Conservation (phyloP, 64 coral and sea anemone species). For the Pachyseris speciosa region DNA sequence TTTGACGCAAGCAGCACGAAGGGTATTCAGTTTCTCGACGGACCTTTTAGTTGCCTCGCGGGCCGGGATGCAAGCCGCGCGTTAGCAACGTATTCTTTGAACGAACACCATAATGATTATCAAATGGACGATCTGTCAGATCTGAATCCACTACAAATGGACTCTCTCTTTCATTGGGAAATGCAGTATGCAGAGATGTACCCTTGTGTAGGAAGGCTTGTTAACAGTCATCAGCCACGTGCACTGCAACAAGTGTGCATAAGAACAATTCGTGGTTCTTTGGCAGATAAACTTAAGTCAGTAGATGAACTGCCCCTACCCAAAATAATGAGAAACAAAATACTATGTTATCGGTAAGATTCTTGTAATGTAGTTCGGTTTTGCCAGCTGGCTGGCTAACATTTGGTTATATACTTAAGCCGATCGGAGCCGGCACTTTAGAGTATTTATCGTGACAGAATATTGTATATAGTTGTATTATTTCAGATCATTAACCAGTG, state of each 20-base stretch:
- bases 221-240: slow-evolving; percentile 74
- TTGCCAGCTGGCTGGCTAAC: background rate
- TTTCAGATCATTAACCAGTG: background rate
- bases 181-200: slow-evolving; percentile 88
- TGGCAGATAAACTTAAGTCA: background rate
- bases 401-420: background rate
- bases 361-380: background rate
- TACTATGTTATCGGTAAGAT: background rate
- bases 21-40: slow-evolving; percentile 70
- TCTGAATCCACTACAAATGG: slow-evolving; percentile 81
- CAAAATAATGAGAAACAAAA: background rate
- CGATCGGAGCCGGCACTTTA: background rate
- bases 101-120: background rate
- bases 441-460: background rate
- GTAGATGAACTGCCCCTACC: slow-evolving; percentile 13
- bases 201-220: slow-evolving; percentile 77
- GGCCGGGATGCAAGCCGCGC: slow-evolving; percentile 95
- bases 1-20: slow-evolving; percentile 85
- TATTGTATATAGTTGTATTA: background rate
- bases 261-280: slow-evolving; percentile 36
- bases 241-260: slow-evolving; percentile 72
- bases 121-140: slow-evolving; percentile 87
- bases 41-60: slow-evolving; percentile 67
- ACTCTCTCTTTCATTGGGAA: slow-evolving; percentile 88
- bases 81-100: slow-evolving; percentile 81